phyloP scores from a whole-genome alignment of 2,888 invertebrate genomes.

The Cerceris ruficornis region DNA sequence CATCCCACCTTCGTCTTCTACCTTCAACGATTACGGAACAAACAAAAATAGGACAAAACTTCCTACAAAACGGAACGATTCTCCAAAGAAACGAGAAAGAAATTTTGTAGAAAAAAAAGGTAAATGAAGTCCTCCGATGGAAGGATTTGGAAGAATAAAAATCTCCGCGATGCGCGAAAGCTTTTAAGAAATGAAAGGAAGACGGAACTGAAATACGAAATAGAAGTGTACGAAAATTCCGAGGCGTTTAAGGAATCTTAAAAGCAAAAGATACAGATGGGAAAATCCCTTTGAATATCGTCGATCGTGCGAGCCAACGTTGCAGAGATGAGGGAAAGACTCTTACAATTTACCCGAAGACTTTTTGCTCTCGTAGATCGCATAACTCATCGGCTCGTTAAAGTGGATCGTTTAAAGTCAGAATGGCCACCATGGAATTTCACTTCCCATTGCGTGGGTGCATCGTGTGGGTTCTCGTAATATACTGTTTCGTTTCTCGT shows the following conservation, averaged over 20 bases:
- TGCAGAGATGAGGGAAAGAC: constrained; percentile 31
- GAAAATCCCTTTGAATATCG: constrained; percentile 35
- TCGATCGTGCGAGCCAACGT: constrained; percentile 48
- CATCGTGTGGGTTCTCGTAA: constrained; percentile 43
- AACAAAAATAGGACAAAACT: too few relatives aligned
- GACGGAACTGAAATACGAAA: too few relatives aligned
- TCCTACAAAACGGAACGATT: neutral
- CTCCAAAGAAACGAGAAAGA: neutral
- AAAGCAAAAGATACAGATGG: neutral
- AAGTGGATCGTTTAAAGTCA: constrained; percentile 53
- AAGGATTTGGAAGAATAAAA: too few relatives aligned
- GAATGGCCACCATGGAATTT: constrained; percentile 31
- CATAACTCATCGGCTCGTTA: constrained; percentile 57
- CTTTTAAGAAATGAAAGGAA: too few relatives aligned
- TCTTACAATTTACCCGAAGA: constrained; percentile 23
- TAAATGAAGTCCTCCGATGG: too few relatives aligned
- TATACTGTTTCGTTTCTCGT: constrained; percentile 25
- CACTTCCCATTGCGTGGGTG: constrained; percentile 60
- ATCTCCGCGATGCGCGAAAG: too few relatives aligned
- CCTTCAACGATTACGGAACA: constrained; percentile 11
- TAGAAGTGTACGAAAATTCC: too few relatives aligned
- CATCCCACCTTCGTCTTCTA: neutral
- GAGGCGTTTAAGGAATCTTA: too few relatives aligned
- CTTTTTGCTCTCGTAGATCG: constrained; percentile 42
- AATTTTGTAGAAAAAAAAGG: constrained; percentile 13